Base-by-base conservation (phyloP, 2,888 invertebrate species). In the Venusia cambrica region DNA sequence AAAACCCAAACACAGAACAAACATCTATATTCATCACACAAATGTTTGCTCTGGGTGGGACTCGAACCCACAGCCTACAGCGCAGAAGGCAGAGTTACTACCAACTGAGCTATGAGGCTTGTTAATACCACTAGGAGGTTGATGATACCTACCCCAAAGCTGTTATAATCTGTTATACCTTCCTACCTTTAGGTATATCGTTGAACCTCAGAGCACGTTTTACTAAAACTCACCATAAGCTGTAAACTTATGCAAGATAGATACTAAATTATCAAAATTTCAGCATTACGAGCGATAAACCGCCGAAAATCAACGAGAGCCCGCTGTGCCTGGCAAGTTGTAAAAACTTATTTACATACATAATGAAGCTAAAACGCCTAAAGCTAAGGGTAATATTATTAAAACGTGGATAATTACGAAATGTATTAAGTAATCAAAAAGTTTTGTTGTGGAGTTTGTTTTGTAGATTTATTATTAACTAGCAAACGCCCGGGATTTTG, bases 321-420 rank as follows among this genome's bases (percentile, higher is more conserved):
- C 25, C 16, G 20, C 16, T 36, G 13, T 21, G n/a, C n/a, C n/a
- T n/a, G 38, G 38, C 40, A 45, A 40, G 37, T 37, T 51, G 10
- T 28, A 38, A 39, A 51, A 47, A 38, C 25, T 35, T 53, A 51
- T 53, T 47, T 47, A 49, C 41, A 51, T 52, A 45, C 36, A 45
- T 47, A 51, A 48, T 46, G 39, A 44, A 44, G 17, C 36, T 35
- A 42, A 46, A 52, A 46, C 27, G 34, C 34, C 25, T 25, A 37
- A 12, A 12, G 34, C 16, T 35, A 17, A 8, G 24, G n/a, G 30
- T 35, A 13, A 28, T 35, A 31, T 28, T 31, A 35, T 35, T 31
- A 30, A 30, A 22, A 34, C 25, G 29, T 22, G 2, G 13, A 24
- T 40, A 31, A 40, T 40, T 40, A 27, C 27, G 24, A 27, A 40